Evolutionary conservation across 2,797 vertebrate species (phyloP), one percentile per base, ranked within the genome.

Genomic region (Buceros bicornis): DNA sequence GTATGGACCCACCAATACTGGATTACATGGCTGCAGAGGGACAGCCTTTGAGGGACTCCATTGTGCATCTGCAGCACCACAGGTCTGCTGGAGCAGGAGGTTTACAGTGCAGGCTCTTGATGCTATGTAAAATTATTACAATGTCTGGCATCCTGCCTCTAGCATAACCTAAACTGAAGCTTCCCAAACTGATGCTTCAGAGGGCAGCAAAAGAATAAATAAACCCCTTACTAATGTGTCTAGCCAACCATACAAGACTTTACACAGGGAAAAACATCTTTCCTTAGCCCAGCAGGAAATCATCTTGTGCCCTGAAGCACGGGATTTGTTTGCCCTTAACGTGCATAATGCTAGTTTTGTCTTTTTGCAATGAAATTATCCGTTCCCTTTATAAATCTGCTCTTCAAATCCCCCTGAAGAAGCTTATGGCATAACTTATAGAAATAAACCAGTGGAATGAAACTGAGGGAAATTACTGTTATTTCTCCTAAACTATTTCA

Each of bases 281-380:
- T 91, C 88, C 90, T 65, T 86, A 95, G 96, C 83, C 86, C 91
- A 95, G 77, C 8, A 95, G 95, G 94, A 97, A 97, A 97, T 97
- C 71, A 95, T 80, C 95, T 97, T 95, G 96, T 96, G 94, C 88
- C 94, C 88, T 81, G 90, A 95, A 96, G 95, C 95, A 65, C 89
- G 81, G 95, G 88, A 95, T 94, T 91, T 96, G 95, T 97, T 97
- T 97, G 95, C 73, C 88, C 92, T 92, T 93, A 96, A 89, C 93
- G 78, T 89, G 91, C 94, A 95, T 76, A 95, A 97, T 85, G 78
- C 88, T 94, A 77, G 71, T 94, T 94, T 90, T 93, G 93, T 94
- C 87, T 95, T 94, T 93, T 87, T 82, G 78, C 92, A 90, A 61
- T 33, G 78, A 95, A 89, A 95, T 95, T 89, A 93, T 73, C 67